phyloP scores from a whole-genome alignment of 1,140 invertebrate species.

The Limonius californicus region DNA sequence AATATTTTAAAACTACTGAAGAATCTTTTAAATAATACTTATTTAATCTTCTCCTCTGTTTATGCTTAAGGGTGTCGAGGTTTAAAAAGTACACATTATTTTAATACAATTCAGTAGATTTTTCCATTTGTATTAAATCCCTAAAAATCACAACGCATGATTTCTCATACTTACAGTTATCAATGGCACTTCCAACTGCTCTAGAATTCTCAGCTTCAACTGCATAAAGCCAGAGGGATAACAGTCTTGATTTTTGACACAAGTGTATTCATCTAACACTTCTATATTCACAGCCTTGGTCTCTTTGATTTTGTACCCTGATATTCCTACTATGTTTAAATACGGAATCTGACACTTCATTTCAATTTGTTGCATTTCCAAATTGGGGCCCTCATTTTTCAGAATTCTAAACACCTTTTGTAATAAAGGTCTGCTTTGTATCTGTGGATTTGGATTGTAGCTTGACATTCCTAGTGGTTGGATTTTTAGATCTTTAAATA shows the following conservation, averaged over 20 bases:
- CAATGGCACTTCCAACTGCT: constrained; percentile 34
- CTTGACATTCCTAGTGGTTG: constrained; percentile 18
- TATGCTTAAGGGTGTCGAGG: no score
- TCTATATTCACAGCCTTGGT: constrained; percentile 42
- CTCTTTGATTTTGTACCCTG: constrained; percentile 38
- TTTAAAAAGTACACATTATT: no score
- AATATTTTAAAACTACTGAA: no score
- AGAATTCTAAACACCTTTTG: constrained; percentile 30
- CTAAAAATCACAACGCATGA: no score
- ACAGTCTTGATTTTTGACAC: constrained; percentile 36
- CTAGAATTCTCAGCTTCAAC: constrained; percentile 39
- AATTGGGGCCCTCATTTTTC: constrained; percentile 21
- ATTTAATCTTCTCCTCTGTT: no score
- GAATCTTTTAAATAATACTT: no score
- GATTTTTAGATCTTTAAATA: constrained; percentile 33
- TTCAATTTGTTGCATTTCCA: constrained; percentile 28
- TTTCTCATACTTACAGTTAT: constrained; percentile 37
- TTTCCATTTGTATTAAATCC: no score
- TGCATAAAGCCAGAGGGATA: constrained; percentile 39
- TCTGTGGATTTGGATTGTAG: constrained; percentile 28
- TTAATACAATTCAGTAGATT: no score
- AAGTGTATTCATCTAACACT: constrained; percentile 41
- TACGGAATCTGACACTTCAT: constrained; percentile 38
- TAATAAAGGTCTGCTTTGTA: constrained; percentile 35
- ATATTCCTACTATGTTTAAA: constrained; percentile 43